phyloP scores from a whole-genome alignment of 2,888 invertebrate genomes.

The Dasysyrphus albostriatus region DNA sequence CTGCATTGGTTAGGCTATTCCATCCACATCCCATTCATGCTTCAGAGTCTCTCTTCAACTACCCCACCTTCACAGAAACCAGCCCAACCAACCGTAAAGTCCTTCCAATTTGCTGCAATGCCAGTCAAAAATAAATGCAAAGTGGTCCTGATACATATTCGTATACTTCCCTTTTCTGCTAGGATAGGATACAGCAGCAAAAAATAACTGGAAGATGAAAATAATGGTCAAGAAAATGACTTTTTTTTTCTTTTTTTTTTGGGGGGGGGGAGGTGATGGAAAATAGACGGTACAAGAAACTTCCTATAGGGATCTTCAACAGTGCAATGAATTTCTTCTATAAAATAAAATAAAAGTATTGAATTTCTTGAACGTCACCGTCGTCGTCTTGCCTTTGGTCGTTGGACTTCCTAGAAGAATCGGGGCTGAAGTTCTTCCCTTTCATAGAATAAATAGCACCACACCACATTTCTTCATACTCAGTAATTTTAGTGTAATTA shows the following conservation, averaged over 20 bases:
- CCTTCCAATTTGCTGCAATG: conserved; percentile 58
- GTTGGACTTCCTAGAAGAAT: conserved; percentile 6
- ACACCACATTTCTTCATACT: background rate
- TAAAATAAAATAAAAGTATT: conserved; percentile 22
- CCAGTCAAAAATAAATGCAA: conserved; percentile 61
- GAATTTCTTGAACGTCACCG: conserved; percentile 37
- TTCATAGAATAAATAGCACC: background rate
- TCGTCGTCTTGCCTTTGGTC: background rate
- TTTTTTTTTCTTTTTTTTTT: background rate
- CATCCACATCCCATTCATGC: background rate
- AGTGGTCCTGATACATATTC: conserved; percentile 26
- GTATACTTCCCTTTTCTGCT: background rate
- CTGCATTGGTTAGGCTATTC: conserved; percentile 23
- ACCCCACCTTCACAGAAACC: background rate
- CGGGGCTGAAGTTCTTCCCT: background rate
- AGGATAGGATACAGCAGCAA: background rate
- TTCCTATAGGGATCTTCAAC: conserved; percentile 24
- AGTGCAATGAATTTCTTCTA: conserved; percentile 41
- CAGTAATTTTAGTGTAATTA: conserved; percentile 37
- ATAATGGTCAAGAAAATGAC: conserved; percentile 39
- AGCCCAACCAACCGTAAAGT: conserved; percentile 13
- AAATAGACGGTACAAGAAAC: background rate
- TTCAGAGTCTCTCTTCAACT: background rate
- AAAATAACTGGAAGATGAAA: conserved; percentile 33
- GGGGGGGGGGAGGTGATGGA: no score